Base-by-base conservation (phyloP, 2,797 vertebrate species). In the Dendrocincla tyrannina region DNA sequence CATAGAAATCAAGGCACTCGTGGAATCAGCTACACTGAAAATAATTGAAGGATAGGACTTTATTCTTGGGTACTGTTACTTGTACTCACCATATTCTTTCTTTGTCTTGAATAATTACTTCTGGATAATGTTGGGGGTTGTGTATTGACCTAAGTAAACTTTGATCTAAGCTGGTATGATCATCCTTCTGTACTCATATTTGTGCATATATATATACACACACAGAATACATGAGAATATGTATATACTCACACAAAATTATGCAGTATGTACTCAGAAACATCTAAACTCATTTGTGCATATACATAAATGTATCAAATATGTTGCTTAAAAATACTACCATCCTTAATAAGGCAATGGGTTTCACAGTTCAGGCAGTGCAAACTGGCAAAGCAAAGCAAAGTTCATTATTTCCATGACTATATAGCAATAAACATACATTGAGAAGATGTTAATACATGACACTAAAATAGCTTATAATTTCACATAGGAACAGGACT, bases 401-500 rank as follows among this genome's bases (percentile, higher is more conserved):
- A 28, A 56, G 30, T 63, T 92, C 72, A 24, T 79, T 62, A 88
- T 78, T 92, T 95, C 50, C 27, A 16, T 90, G 28, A 53, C 47
- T 89, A 8, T 84, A 22, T 25, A 27, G 46, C 44, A 70, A 42
- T 85, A 88, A 89, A 55, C 25, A 69, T 82, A 55, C 41, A 67
- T 50, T 81, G 91, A 93, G 50, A 90, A 76, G 11, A 80, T 41
- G n/a, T 60, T 88, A 91, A 74, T 58, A 30, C n/a, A 41, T 42
- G 18, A 47, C 47, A 59, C 66, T 84, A 47, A 93, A 94, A 89
- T 77, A 91, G 35, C 39, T 84, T 91, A 66, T 67, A 84, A 56
- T 93, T 93, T 92, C 58, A 88, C 35, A 84, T 41, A 84, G 41
- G 79, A 81, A 49, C 66, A 91, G 59, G 79, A 83, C 69, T 91